A percentile compares a stretch with the other conserved stretches of the same genome.
Conservation (phyloP, 2,797 vertebrate genomes). For the Harpagifer antarcticus region DNA sequence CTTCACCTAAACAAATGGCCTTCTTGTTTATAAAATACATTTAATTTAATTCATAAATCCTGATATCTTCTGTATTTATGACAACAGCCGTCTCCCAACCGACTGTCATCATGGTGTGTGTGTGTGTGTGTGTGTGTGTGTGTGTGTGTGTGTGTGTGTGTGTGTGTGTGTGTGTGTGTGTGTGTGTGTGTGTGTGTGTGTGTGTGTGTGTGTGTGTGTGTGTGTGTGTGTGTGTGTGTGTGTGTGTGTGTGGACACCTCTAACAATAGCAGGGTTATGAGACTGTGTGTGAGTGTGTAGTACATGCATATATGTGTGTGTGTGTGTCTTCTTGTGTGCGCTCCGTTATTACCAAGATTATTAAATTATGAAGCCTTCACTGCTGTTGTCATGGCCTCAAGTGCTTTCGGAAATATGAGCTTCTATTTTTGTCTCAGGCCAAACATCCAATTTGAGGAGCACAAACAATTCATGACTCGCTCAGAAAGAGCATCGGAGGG, state of each 20-base stretch:
- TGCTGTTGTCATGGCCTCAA: slow-evolving; percentile 77
- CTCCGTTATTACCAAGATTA: slow-evolving; percentile 80
- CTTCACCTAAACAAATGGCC: background rate
- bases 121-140: slow-evolving; percentile 31
- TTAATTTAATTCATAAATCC: background rate
- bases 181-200: slow-evolving; percentile 13
- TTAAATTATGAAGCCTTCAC: slow-evolving; percentile 84
- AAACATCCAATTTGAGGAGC: slow-evolving; percentile 78
- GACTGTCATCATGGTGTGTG: no score
- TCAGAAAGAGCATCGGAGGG: slow-evolving; percentile 44
- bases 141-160: slow-evolving; percentile 28
- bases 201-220: slow-evolving; percentile 14
- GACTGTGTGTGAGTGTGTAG: slow-evolving; percentile 10
- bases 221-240: slow-evolving; percentile 6
- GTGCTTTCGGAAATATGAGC: slow-evolving; percentile 80
- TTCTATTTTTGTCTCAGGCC: slow-evolving; percentile 80
- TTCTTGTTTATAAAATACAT: background rate
- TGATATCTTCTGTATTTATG: no score
- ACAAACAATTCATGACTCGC: slow-evolving; percentile 72
- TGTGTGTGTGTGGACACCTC: slow-evolving; percentile 35
- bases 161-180: slow-evolving; percentile 24
- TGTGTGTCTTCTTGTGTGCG: slow-evolving; percentile 20
- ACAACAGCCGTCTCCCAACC: no score
- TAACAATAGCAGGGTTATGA: slow-evolving; percentile 55
- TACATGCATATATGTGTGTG: background rate